Base-by-base conservation (phyloP, 2,888 invertebrate genomes). In the Biston stratarius region DNA sequence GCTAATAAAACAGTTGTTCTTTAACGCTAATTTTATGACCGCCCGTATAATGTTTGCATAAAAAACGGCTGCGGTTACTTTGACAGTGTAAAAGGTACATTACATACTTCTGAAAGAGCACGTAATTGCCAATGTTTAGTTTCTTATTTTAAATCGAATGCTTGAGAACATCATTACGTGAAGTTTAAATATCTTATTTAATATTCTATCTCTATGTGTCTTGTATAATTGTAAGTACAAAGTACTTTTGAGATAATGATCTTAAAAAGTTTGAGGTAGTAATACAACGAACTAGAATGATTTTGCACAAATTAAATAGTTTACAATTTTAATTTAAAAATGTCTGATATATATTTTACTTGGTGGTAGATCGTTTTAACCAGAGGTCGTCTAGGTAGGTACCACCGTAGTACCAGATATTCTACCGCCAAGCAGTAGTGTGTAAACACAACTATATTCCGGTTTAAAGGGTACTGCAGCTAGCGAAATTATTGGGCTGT, bases 101-200 rank as follows among this genome's bases (percentile, higher is more conserved):
- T 52, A 14, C 48, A 56, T 47, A 33, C 45, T 58, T 55, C 48
- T 42, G 47, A 47, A 61, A 58, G 33, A 47, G 44, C 40, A 60
- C 59, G 53, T 66, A 62, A 55, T 68, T 57, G 58, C 55, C 55
- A 36, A 63, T 66, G 60, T 60, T 66, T 55, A 63, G 53, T 61
- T 67, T 68, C 65, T 67, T 57, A 69, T 61, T 67, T 60, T 60
- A 48, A 58, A 59, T 58, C 24, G 51, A 57, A 67, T 61, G 14
- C 57, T 61, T 52, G 48, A 67, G 55, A 58, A 63, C 62, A 67
- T 67, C 49, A 67, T 63, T 56, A 60, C 11, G 51, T 48, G 61
- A 63, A 38, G 45, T 60, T 67, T 33, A 60, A 59, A 55, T 53
- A 55, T 47, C 24, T 67, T 63, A 67, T 62, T 62, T 58, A 40